Conservation (phyloP, 2,797 vertebrate species). For the Epinephelus awoara region DNA sequence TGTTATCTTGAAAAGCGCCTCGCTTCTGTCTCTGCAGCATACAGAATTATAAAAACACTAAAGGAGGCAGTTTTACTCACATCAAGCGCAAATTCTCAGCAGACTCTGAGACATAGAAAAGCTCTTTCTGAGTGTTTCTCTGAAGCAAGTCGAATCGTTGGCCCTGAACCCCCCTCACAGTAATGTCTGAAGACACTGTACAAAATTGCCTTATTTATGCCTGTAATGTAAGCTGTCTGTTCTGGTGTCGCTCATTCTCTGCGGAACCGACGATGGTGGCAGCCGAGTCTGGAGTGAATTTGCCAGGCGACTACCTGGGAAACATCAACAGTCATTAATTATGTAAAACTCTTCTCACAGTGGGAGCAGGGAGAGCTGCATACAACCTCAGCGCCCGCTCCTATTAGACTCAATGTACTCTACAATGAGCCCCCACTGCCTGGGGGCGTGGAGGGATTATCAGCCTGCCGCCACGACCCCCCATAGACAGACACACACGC, state of each 20-base stretch:
- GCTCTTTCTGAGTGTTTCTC: slow-evolving; percentile 73
- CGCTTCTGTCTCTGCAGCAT: slow-evolving; percentile 53
- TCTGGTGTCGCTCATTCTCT: slow-evolving; percentile 82
- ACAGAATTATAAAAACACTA: slow-evolving; percentile 68
- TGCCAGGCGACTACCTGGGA: slow-evolving; percentile 88
- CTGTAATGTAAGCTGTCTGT: slow-evolving; percentile 88
- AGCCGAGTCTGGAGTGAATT: slow-evolving; percentile 84
- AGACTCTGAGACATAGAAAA: slow-evolving; percentile 78
- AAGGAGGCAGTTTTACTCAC: slow-evolving; percentile 75
- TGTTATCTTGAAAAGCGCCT: slow-evolving; percentile 55
- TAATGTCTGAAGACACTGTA: slow-evolving; percentile 87
- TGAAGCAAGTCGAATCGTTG: slow-evolving; percentile 80
- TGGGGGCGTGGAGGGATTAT: slow-evolving; percentile 79
- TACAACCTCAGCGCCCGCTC: slow-evolving; percentile 78
- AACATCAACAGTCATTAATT: slow-evolving; percentile 91
- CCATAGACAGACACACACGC: slow-evolving; percentile 63
- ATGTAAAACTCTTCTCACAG: slow-evolving; percentile 86
- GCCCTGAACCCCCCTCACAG: slow-evolving; percentile 77
- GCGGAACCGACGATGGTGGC: slow-evolving; percentile 75
- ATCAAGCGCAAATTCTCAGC: slow-evolving; percentile 78
- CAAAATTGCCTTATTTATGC: slow-evolving; percentile 89
- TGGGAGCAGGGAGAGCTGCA: slow-evolving; percentile 76
- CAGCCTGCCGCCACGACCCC: slow-evolving; percentile 73
- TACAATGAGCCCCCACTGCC: slow-evolving; percentile 82
- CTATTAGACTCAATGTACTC: slow-evolving; percentile 84